Evolutionary conservation across 2,113 vertebrate genomes (phyloP), one percentile per base, ranked within the genome.

Genomic region (Sceloporus undulatus): DNA sequence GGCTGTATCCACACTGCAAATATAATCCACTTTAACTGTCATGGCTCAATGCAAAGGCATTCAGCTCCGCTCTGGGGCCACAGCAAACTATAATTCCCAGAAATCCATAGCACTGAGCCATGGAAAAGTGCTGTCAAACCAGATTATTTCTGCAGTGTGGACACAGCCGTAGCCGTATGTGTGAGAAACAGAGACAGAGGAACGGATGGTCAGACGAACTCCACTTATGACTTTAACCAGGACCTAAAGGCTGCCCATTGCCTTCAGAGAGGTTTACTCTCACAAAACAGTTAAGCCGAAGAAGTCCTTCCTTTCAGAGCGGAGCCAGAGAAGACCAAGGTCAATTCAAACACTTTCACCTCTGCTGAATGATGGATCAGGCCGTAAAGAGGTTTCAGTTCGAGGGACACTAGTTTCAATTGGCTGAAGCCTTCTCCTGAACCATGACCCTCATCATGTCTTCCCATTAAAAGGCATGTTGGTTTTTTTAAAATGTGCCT

Each of bases 371-470:
- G 42, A 34, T 27, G 40, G 71, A 76, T 27, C 71, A 19, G 19
- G 18, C 54, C 21, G 3, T 21, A 66, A 54, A 34, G 9, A 73
- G 21, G 29, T 18, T 79, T 70, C 27, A 1, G 19, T 6, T 25
- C 8, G n/a, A 27, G 34, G 48, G 9, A 34, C 3, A 70, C 9
- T 68, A 27, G 25, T 29, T 48, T 48, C n/a, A 5, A 66, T 34
- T 48, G 29, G 19, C 62, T 0, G 38, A 90, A 68, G 92, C 86
- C 90, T 82, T 95, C 93, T 88, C 85, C 92, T 56, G 89, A 89
- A 80, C 89, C 59, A 86, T 76, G 77, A 91, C 92, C 88, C 82
- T 94, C 89, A 92, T 88, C 71, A 86, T 77, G 78, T 89, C 62
- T 76, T 87, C 73, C 10, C 71, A 84, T 75, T 79, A 92, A 90